Evolutionary conservation across 2,888 invertebrate genomes (phyloP), one percentile per base, ranked within the genome.

Genomic region (Amiota communis): DNA sequence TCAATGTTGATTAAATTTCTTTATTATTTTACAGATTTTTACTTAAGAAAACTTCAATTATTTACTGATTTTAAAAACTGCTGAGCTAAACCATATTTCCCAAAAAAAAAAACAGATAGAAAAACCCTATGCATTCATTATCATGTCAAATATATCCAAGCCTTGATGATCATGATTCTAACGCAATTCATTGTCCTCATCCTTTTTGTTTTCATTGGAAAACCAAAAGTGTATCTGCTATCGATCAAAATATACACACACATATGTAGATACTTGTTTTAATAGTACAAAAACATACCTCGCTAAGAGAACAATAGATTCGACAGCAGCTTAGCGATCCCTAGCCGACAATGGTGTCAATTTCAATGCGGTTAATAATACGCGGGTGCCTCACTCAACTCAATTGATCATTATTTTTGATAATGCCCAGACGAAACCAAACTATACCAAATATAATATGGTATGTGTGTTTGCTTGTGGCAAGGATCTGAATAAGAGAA

Each of bases 221-320:
- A 78, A 72, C 46, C 65, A 73, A 59, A 72, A 67, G 73, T 46
- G 10, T 71, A 78, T 78, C 78, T 78, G 77, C 84, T 76, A 83
- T 83, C 85, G 85, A 85, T 83, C 83, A 83, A 82, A 47, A 65
- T 4, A 63, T 63, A 59, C 17, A 59, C 20, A 17, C 17, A 59
- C 59, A 48, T 11, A 36, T 6, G 6, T 6, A 6, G 2, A 36
- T 36, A 2, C 6, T 36, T 4, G 4, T 36, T 36, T 36, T 36
- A 4, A 36, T 36, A 36, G 0, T 2, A 36, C 4, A 36, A 73
- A 72, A 74, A 74, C 76, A 73, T 49, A 72, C 75, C 80, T 80
- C 78, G 82, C 80, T 85, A 80, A 80, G 82, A 85, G 82, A 77
- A 83, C 85, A 83, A 83, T 84, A 81, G 82, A 20, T 13, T 49